Evolutionary conservation across 2,113 vertebrate species (phyloP).

Genomic region (Cebidichthys violaceus): DNA sequence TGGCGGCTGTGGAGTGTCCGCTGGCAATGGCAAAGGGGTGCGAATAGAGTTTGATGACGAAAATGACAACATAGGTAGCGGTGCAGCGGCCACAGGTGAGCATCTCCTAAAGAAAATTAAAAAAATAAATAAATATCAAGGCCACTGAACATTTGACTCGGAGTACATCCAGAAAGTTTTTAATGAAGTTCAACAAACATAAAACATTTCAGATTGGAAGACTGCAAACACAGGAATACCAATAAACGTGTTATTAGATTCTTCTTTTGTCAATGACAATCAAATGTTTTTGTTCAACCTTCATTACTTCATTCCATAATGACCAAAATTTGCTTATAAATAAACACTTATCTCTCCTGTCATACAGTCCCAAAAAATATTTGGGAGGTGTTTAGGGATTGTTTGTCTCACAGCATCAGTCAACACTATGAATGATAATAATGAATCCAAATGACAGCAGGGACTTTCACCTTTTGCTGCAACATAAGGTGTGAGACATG

Average conservation of each 20-base stretch:
- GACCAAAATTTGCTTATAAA: background rate
- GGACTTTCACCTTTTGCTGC: conserved; percentile 35
- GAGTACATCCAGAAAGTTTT: background rate
- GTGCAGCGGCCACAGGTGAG: conserved; percentile 92
- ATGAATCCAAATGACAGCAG: conserved; percentile 11
- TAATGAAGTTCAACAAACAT: background rate
- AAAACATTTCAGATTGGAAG: background rate
- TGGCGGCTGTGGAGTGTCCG: conserved; percentile 96
- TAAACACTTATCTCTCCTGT: background rate
- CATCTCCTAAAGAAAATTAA: background rate
- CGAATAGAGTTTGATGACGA: conserved; percentile 99
- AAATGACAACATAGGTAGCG: conserved; percentile 94
- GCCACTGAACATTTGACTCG: background rate
- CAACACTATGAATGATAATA: conserved; percentile 30
- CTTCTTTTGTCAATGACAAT: background rate
- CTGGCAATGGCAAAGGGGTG: conserved; percentile 97
- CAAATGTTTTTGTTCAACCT: too few relatives aligned
- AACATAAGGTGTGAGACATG: conserved; percentile 33
- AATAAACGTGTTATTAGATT: background rate
- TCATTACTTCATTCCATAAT: background rate
- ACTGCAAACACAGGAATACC: background rate
- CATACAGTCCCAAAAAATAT: too few relatives aligned
- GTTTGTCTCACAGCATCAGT: conserved; percentile 47
- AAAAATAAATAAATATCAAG: background rate
- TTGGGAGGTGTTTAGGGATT: conserved; percentile 1